Base-by-base conservation (phyloP, 2,797 vertebrate species). In the Lemur catta region DNA sequence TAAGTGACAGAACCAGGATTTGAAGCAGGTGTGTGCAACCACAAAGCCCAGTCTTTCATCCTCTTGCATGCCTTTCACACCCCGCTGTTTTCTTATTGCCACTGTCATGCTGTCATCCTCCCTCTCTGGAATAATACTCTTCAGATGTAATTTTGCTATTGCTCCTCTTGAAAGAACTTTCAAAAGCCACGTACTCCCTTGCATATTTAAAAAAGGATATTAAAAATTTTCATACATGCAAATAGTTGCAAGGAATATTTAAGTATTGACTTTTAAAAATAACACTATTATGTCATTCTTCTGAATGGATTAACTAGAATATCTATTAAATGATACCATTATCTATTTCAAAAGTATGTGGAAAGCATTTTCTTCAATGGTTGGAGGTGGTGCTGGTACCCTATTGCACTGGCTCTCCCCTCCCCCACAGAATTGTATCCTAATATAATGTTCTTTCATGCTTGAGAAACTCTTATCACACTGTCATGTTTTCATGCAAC, bases 71-170 rank as follows among this genome's bases (percentile, higher is more conserved):
- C 52, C 17, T 81, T 33, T 26, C 24, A 0, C 4, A 20, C 41
- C 10, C 6, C 2, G 8, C 71, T 14, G 1, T 9, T 9, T 30
- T 41, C 43, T 71, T 0, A 0, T 43, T 2, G 7, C 46, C 13
- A 0, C n/a, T 12, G 1, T 14, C 43, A 17, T 0, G 10, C 46
- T 55, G 30, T 17, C 2, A 0, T 71, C 15, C 1, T 11, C 41
- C 38, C 65, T 46, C 22, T 1, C 46, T 13, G 7, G 33, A 10
- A 1, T 8, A 63, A 82, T 46, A 0, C 35, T 28, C 55, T 48
- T 57, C 33, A 1, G 28, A 35, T 81, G 6, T 24, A 43, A 43
- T 17, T 84, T 48, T 3, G 5, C 38, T 52, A 3, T 22, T 48
- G 33, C 52, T 65, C 14, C 67, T 78, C 8, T 75, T 82, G 24